Conservation (phyloP, 2,888 invertebrate species). For the Bombylius discolor region DNA sequence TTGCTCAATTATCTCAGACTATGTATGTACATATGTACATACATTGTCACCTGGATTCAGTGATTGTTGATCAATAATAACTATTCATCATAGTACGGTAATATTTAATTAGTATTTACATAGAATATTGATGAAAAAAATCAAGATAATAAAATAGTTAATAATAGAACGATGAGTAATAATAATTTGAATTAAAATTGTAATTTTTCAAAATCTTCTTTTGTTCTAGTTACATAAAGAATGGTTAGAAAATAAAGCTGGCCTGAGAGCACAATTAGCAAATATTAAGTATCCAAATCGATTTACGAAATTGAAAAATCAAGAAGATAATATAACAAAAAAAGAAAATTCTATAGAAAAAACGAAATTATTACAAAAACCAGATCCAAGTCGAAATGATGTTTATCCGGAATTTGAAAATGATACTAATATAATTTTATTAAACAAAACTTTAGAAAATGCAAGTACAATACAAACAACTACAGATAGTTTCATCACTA, state of each 20-base stretch:
- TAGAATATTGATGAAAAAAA: too few relatives aligned
- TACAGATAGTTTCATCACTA: background rate
- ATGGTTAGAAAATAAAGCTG: slow-evolving; percentile 30
- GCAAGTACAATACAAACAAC: background rate
- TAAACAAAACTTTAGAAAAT: too few relatives aligned
- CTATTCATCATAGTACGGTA: too few relatives aligned
- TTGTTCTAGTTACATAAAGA: slow-evolving; percentile 30
- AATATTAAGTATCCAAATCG: too few relatives aligned
- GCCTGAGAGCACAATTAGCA: background rate
- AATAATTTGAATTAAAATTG: too few relatives aligned
- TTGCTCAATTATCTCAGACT: too few relatives aligned
- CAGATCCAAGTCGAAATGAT: slow-evolving; percentile 25
- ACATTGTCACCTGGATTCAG: too few relatives aligned
- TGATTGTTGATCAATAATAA: too few relatives aligned
- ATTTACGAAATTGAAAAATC: slow-evolving; percentile 10
- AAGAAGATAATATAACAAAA: background rate
- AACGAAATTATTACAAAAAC: background rate
- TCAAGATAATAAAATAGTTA: background rate
- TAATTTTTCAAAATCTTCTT: background rate
- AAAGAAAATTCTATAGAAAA: background rate
- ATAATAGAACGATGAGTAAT: background rate
- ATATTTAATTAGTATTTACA: too few relatives aligned
- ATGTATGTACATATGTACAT: too few relatives aligned
- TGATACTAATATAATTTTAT: slow-evolving; percentile 11
- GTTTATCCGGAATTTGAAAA: slow-evolving; percentile 25